Base-by-base conservation (phyloP, 2,888 invertebrate species). In the Tribolium freemani region DNA sequence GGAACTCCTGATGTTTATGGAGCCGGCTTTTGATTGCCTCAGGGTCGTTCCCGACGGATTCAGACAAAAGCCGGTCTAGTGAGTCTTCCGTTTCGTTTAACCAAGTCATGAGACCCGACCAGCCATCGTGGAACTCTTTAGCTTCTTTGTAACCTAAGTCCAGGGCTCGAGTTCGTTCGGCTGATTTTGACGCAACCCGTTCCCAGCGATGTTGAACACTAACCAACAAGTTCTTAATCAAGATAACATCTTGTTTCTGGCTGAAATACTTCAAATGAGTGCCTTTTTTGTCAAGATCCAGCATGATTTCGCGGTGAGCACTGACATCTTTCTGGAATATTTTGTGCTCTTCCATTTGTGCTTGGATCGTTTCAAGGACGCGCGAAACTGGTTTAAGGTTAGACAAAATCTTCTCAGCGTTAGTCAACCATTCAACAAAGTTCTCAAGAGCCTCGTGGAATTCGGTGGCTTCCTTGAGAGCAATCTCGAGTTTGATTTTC, bases 131-230 rank as follows among this genome's bases (percentile, higher is more conserved):
- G 90, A 97, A 98, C 87, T 97, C 97, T 82, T 94, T 93, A 0
- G 97, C 96, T 87, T 99, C 98, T 86, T 98, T 98, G 88, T 96
- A 95, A 1, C 97, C 99, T 80, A 96, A 93, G 88, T 99, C 99
- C 44, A 99, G 87, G 0, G 95, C 95, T 76, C 98, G 89, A 6
- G 97, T 97, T 77, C 99, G 90, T 86, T 99, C 99, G 0, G 97
- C 97, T 0, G 96, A 94, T 86, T 96, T 96, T 0, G 97, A 95
- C 0, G 98, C 96, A 0, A 99, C 96, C 56, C 98, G 91, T 87
- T 99, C 99, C 98, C 99, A 99, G 11, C 99, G 90, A 86, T 98
- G 98, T 87, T 98, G 98, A 0, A 99, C 97, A 69, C 97, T 97
- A 31, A 98, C 95, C 67, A 99, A 90, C 72, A 99, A 89, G 87